Percentiles rank a stretch among this genome's conserved stretches.
Conservation (phyloP, 2,113 vertebrate species). For the Paraplagusia blochii region DNA sequence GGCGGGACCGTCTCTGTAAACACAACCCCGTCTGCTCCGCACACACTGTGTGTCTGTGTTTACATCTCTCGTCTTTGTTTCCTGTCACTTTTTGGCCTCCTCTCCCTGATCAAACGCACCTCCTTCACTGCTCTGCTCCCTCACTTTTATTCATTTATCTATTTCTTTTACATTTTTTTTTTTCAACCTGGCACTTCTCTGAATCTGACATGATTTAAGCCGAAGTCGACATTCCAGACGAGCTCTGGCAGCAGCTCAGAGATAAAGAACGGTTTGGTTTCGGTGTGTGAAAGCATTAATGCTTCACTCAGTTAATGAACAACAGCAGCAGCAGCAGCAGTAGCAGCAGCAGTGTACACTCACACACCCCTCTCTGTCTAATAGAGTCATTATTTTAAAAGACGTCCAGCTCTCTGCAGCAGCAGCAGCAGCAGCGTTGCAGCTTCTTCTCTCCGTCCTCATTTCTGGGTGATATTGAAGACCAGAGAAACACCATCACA, state of each 20-base stretch:
- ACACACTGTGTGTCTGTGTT: too few species aligned
- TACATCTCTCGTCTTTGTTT: slow-evolving; percentile 41
- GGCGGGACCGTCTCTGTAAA: too few species aligned
- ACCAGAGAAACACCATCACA: slow-evolving; percentile 36
- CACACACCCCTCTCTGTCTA: slow-evolving; percentile 36
- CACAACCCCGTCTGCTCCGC: too few species aligned
- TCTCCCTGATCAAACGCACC: slow-evolving; percentile 48
- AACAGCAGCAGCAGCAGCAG: neutral
- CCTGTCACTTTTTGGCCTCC: slow-evolving; percentile 31
- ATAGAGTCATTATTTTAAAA: slow-evolving; percentile 51
- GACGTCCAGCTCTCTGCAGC: slow-evolving; percentile 17
- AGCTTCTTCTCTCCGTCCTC: slow-evolving; percentile 10
- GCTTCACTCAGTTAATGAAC: slow-evolving; percentile 44
- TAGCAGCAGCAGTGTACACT: neutral
- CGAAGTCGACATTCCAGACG: slow-evolving; percentile 10
- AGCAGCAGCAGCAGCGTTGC: slow-evolving; percentile 25
- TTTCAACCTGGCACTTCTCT: slow-evolving; percentile 2
- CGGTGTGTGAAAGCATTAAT: slow-evolving; percentile 27
- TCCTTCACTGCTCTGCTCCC: slow-evolving; percentile 3
- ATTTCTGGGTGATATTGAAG: slow-evolving; percentile 7
- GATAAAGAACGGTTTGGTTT: slow-evolving; percentile 4
- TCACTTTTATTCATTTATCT: too few species aligned
- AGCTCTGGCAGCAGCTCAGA: slow-evolving; percentile 2
- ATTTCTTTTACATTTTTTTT: neutral
- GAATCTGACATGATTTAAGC: slow-evolving; percentile 37